A percentile compares a stretch with the other conserved stretches of the same genome.
phyloP scores from a whole-genome alignment of 1,140 invertebrate genomes.

The Calephelis nemesis region DNA sequence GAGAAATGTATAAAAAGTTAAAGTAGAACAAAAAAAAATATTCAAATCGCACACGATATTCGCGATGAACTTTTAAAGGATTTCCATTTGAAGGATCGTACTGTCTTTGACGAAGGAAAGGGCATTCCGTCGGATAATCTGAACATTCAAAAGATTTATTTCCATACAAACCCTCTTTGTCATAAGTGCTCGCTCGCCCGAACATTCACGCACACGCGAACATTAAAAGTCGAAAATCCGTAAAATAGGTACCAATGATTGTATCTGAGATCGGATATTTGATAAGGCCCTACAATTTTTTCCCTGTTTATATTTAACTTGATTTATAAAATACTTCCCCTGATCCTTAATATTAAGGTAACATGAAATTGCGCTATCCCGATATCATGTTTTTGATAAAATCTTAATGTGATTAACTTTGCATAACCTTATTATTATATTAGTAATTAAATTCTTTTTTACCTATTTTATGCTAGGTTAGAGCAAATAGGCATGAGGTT shows the following conservation, averaged over 20 bases:
- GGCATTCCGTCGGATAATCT: conserved; percentile 30
- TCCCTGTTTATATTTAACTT: conserved; percentile 8
- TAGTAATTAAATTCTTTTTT: too few species aligned
- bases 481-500: too few species aligned
- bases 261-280: conserved; percentile 27
- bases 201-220: conserved; percentile 42
- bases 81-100: conserved; percentile 17
- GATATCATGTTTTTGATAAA: neutral
- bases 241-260: conserved; percentile 48
- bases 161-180: conserved; percentile 37
- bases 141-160: conserved; percentile 33
- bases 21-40: neutral
- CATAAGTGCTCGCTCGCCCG: conserved; percentile 41
- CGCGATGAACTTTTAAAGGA: conserved; percentile 13
- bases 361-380: neutral
- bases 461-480: too few species aligned
- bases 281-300: conserved; percentile 24
- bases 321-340: conserved; percentile 20
- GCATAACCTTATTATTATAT: too few species aligned
- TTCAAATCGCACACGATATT: neutral
- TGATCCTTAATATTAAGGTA: neutral
- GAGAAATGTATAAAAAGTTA: too few species aligned
- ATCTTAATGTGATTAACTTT: too few species aligned
- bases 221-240: conserved; percentile 56
- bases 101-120: conserved; percentile 30